Evolutionary conservation across 1,140 invertebrate species (phyloP), one percentile per base, ranked within the genome.

Genomic region (Penaeus chinensis): DNA sequence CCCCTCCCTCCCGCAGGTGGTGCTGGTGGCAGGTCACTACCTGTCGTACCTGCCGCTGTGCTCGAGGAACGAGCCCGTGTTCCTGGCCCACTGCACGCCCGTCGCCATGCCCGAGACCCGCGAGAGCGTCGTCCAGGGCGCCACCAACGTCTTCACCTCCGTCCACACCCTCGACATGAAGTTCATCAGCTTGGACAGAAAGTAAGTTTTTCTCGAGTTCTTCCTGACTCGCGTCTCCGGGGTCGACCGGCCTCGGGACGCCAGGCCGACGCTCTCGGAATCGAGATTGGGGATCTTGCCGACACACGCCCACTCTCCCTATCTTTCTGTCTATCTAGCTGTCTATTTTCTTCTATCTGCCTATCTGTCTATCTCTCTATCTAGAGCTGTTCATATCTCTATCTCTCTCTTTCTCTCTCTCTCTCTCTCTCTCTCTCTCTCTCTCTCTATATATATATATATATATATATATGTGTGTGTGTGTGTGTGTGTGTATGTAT

Each of bases 91-190:
- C 84, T 99, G 98, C 93, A 98, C 97, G n/a, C 98, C 98, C 24
- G 95, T 99, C n/a, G 98, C 99, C 80, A 98, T 99, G 95, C 98
- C 98, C 5, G 98, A 99, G 93, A 99, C 98, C 37, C 95, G 98
- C 89, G 94, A 95, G 88, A 93, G 92, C 87, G 92, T 94, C 16
- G 92, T 94, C 0, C 93, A 93, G 80, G 98, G 98, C 90, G 98
- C 98, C 91, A 99, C 98, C 82, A 97, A 97, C 93, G 97, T 99
- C 66, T 99, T 99, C 93, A 98, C 97, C 90, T 96, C 97, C 47
- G 96, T 99, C 87, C 98, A 99, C 92, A 95, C 96, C 85, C 97
- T 99, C 95, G 98, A 99, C 93, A 99, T 99, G 98, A 98, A 97
- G 93, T 99, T 98, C 92, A 95, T 98, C 84, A 96, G 98, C 92